These are phyloP conservation scores for Limnephilus lunatus DNA, from an alignment of 2,888 invertebrate species.

Conservation along the genomic window DNA sequence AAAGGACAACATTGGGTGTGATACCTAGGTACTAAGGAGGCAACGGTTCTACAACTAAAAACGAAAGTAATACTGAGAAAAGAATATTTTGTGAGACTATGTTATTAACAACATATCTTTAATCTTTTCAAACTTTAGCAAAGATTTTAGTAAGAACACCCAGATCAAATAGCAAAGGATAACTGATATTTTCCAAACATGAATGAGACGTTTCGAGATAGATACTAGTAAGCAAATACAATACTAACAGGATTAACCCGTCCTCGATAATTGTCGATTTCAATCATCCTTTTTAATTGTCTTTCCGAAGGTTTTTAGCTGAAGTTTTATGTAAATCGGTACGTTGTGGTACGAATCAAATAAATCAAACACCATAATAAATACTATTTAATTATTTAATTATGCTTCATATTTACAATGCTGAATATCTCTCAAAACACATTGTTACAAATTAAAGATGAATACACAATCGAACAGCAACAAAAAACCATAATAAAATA, in stretches of 20 bases:
- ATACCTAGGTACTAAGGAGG: not conserved
- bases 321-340: not conserved
- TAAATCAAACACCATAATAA: not conserved
- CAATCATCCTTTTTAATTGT: not conserved
- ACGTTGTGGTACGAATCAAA: not conserved
- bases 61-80: not conserved
- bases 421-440: not conserved
- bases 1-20: not conserved
- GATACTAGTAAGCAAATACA: not conserved
- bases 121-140: no score
- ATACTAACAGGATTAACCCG: not conserved
- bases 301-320: not conserved
- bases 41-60: not conserved
- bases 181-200: not conserved
- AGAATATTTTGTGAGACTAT: no score
- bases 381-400: no score
- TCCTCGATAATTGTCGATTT: not conserved
- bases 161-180: no score
- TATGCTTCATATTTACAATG: not conserved
- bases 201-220: not conserved
- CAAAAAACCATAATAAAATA: not conserved
- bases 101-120: no score
- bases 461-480: no score
- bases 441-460: not conserved
- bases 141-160: no score